These are phyloP conservation scores for Bombus affinis DNA, from an alignment of 1,140 invertebrate genomes.

Conservation along the genomic window DNA sequence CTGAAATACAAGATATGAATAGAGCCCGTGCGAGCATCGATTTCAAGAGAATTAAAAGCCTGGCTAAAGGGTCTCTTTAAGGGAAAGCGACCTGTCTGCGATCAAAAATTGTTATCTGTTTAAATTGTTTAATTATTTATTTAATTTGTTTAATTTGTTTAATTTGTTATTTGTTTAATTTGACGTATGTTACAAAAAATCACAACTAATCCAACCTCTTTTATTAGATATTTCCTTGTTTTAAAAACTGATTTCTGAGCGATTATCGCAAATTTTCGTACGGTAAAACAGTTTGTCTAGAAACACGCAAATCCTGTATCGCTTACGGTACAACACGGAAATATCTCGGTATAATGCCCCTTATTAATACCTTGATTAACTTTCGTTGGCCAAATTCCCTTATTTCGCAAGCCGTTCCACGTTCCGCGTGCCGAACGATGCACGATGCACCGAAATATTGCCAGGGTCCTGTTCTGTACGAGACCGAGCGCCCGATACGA, in stretches of 20 bases:
- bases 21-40: background rate
- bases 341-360: background rate
- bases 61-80: too few species aligned
- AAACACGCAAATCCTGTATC: background rate
- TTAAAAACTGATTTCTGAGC: background rate
- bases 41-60: background rate
- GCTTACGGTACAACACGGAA: background rate
- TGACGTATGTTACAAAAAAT: too few species aligned
- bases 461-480: background rate
- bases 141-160: too few species aligned
- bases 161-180: too few species aligned
- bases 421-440: too few species aligned
- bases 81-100: background rate
- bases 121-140: too few species aligned
- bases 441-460: background rate
- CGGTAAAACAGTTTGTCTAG: background rate
- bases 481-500: background rate
- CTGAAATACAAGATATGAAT: background rate
- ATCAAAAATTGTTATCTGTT: background rate
- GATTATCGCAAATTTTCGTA: background rate
- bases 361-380: slow-evolving; percentile 6
- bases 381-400: background rate
- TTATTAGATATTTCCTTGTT: background rate
- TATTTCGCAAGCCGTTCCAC: background rate
- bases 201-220: too few species aligned